Percentiles rank a stretch among this genome's conserved stretches.
These are phyloP conservation scores for Scomber japonicus DNA, from an alignment of 2,113 vertebrate genomes.

Conservation along the genomic window DNA sequence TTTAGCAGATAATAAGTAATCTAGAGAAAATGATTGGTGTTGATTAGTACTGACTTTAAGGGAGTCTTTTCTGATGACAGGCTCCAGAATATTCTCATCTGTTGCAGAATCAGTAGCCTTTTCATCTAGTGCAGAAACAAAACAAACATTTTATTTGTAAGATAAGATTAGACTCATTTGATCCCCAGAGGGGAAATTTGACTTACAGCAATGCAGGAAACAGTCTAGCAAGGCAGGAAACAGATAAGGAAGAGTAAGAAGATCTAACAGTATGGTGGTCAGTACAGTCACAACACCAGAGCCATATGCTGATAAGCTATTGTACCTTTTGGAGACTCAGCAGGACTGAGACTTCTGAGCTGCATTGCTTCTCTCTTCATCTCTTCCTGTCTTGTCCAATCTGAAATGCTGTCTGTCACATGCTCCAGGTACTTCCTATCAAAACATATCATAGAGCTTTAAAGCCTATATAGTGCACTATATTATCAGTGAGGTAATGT, in stretches of 20 bases:
- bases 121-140: conserved; percentile 37
- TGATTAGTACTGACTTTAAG: conserved; percentile 77
- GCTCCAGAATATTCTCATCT: conserved; percentile 35
- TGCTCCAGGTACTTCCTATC: conserved; percentile 91
- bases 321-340: conserved; percentile 48
- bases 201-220: too few relatives aligned
- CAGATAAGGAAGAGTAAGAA: too few relatives aligned
- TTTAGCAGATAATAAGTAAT: not conserved
- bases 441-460: conserved; percentile 12
- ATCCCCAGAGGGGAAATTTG: too few relatives aligned
- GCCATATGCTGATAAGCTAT: not conserved
- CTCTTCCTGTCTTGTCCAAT: conserved; percentile 90
- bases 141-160: not conserved
- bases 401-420: conserved; percentile 86
- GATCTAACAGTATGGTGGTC: not conserved
- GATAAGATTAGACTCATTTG: too few relatives aligned
- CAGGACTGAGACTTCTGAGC: conserved; percentile 23
- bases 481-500: not conserved
- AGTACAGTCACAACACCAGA: rapidly evolving
- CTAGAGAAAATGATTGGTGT: conserved; percentile 6
- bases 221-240: too few relatives aligned
- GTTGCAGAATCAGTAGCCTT: conserved; percentile 6
- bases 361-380: conserved; percentile 76
- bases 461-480: rapidly evolving
- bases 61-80: conserved; percentile 75